Evolutionary conservation across 2,113 vertebrate species (phyloP).

Genomic region (Morphnarchus princeps): DNA sequence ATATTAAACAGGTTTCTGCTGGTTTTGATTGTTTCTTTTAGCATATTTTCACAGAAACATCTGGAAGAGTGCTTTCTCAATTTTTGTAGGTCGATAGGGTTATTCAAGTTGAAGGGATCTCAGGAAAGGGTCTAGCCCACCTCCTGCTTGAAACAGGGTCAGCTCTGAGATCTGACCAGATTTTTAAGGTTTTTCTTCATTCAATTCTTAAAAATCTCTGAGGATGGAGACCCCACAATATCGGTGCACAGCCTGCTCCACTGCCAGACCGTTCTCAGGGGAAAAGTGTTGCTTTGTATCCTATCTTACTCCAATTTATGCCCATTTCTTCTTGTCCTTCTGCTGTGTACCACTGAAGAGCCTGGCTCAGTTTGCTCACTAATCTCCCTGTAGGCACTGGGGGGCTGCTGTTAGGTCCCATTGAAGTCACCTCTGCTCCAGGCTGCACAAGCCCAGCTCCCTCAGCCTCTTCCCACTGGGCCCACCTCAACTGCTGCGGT

Average conservation of each 20-base stretch:
- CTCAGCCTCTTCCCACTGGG: not conserved
- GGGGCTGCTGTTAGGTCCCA: not conserved
- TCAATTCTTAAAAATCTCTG: not conserved
- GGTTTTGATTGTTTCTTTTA: not conserved
- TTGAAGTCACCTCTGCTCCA: not conserved
- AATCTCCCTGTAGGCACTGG: not conserved
- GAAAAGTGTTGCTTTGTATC: not conserved
- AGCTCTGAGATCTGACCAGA: not conserved
- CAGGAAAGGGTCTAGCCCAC: not conserved
- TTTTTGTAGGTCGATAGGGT: not conserved
- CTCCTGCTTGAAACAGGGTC: not conserved
- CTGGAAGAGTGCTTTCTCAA: not conserved
- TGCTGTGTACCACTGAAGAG: not conserved
- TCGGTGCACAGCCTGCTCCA: not conserved
- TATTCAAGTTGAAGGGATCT: not conserved
- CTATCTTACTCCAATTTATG: not conserved
- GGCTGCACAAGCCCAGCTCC: not conserved
- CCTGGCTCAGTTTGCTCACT: not conserved
- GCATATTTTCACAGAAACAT: not conserved
- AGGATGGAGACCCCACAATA: not conserved
- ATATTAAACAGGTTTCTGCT: not conserved
- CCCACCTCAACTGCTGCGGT: accelerated
- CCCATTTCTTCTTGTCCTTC: not conserved
- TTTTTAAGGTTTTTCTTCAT: not conserved
- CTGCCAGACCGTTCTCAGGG: not conserved